Evolutionary conservation across 2,888 invertebrate species (phyloP), one percentile per base, ranked within the genome.

Genomic region (Pimpla rufipes): DNA sequence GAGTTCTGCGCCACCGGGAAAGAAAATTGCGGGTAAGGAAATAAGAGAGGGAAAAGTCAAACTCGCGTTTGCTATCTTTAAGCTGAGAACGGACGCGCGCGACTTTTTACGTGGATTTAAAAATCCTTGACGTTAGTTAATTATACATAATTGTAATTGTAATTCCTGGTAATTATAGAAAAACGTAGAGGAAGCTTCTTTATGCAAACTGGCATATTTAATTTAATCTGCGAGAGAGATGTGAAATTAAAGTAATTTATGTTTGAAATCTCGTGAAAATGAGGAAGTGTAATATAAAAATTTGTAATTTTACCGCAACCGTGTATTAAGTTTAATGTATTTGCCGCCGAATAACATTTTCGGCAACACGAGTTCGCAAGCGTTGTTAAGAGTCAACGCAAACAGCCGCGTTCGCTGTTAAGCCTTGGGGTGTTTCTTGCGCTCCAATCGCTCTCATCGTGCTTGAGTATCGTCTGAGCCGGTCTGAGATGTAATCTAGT

Each of bases 1-100:
- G 97, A 97, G 91, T 97, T 97, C 94, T 97, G 94, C 88, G 0
- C 55, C 50, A 52, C 2, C 10, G 18, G 10, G 55, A 55, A 55
- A 10, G 23, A 23, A n/a, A 13, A 23, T 23, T 21, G 13, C 23
- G 3, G 23, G 11, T 13, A 23, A 55, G 11, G 55, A 4, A 55
- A 11, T 11, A 55, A 55, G 23, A 23, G 10, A 55, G 23, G 23
- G 10, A 23, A n/a, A 23, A 13, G 10, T 6, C 4, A 55, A 13
- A 23, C 13, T 13, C 11, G 23, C 21, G 13, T 11, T 55, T 52
- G 11, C 55, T 1, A 55, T 23, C 5, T 29, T 5, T 29, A 5
- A 29, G 3, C 29, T 29, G 29, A 29, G 29, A 29, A 29, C 3
- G 29, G 29, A 29, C 29, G 5, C 29, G 2, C 29, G 29, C 5